Conservation (phyloP, 2,797 vertebrate species). For the Thaleichthys pacificus region DNA sequence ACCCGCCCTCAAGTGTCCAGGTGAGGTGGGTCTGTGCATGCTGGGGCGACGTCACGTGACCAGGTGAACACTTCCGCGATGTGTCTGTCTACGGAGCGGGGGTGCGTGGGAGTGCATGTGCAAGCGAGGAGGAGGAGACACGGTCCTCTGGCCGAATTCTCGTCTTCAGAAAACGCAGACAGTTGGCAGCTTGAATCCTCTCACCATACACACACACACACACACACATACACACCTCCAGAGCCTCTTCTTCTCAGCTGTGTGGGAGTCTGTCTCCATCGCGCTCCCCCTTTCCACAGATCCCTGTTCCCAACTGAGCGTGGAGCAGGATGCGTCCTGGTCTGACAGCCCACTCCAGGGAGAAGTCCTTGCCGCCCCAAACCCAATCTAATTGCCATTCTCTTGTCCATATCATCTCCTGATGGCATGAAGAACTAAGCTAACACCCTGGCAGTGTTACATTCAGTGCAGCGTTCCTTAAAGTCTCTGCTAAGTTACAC, state of each 20-base stretch:
- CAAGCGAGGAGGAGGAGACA: constrained; percentile 8
- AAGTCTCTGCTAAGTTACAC: too few species aligned
- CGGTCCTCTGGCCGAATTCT: too few species aligned
- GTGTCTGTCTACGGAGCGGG: not conserved
- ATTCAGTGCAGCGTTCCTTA: too few species aligned
- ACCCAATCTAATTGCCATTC: too few species aligned
- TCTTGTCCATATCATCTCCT: too few species aligned
- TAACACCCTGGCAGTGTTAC: too few species aligned
- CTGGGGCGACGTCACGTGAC: not conserved
- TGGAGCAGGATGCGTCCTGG: not conserved
- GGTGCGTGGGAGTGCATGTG: not conserved
- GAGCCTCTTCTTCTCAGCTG: not conserved
- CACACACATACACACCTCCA: constrained; percentile 29
- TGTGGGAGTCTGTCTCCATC: constrained; percentile 10
- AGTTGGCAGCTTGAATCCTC: not conserved
- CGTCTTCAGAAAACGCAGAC: not conserved
- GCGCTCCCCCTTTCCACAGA: not conserved
- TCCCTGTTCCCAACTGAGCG: not conserved
- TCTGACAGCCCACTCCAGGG: too few species aligned
- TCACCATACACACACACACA: constrained; percentile 24
- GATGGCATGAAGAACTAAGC: too few species aligned
- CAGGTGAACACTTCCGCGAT: not conserved
- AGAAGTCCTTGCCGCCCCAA: too few species aligned
- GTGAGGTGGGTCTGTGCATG: constrained; percentile 4
- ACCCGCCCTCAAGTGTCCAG: not conserved